phyloP scores from a whole-genome alignment of 92 coral and sea anemone genomes.

The Desmophyllum pertusum region DNA sequence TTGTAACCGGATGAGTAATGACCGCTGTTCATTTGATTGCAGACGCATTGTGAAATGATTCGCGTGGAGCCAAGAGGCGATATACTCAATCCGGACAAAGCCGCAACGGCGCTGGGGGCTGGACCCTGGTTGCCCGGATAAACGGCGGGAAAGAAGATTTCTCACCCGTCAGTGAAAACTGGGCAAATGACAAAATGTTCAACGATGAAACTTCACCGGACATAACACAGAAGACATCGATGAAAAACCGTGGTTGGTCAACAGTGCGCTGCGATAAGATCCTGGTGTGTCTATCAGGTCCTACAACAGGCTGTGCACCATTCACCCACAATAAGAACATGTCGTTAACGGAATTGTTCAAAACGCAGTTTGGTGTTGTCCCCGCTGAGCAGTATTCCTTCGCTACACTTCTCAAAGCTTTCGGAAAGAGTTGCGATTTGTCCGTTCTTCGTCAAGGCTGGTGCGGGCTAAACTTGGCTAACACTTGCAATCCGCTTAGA shows the following conservation, averaged over 20 bases:
- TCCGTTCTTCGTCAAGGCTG: conserved; percentile 88
- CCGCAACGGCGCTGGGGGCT: conserved; percentile 80
- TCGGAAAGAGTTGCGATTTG: conserved; percentile 88
- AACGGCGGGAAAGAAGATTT: conserved; percentile 79
- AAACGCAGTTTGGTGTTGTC: conserved; percentile 77
- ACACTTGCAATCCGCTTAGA: conserved; percentile 74
- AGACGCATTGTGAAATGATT: conserved; percentile 90
- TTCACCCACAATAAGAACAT: conserved; percentile 79
- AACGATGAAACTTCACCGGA: conserved; percentile 81
- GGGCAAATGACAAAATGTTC: conserved; percentile 74
- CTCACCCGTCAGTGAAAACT: conserved; percentile 93
- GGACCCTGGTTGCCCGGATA: conserved; percentile 87
- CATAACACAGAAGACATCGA: conserved; percentile 71
- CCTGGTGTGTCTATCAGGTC: conserved; percentile 80
- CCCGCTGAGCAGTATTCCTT: conserved; percentile 88
- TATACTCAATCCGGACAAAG: conserved; percentile 82
- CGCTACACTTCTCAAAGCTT: conserved; percentile 82
- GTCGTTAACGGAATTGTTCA: conserved; percentile 72
- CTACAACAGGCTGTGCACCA: conserved; percentile 78
- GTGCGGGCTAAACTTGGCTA: conserved; percentile 87
- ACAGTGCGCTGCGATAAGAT: conserved; percentile 57
- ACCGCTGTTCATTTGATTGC: conserved; percentile 57
- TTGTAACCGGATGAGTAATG: conserved; percentile 27
- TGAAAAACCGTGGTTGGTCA: conserved; percentile 93
- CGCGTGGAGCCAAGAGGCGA: conserved; percentile 61